These are phyloP conservation scores for Coenonympha glycerion DNA, from an alignment of 2,888 invertebrate species.

Conservation along the genomic window DNA sequence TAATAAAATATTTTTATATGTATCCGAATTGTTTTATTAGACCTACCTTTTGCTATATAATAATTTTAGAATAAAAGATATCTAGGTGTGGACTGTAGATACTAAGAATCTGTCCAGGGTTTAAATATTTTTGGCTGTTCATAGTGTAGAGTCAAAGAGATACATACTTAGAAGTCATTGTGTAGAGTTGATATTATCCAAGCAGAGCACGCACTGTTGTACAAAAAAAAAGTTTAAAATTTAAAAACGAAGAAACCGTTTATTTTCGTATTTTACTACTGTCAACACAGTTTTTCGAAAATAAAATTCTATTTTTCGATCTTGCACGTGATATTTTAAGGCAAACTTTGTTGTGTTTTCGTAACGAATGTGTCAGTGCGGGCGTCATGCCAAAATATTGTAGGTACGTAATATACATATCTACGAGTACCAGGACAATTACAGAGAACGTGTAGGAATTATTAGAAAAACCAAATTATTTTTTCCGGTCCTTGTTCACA, in stretches of 20 bases:
- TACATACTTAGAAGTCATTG: too few relatives aligned
- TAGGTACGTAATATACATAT: too few relatives aligned
- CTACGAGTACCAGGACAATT: too few relatives aligned
- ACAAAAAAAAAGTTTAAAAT: neutral
- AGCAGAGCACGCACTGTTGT: neutral
- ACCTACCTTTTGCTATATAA: too few relatives aligned
- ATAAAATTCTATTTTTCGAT: slow-evolving; percentile 37
- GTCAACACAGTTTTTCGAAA: slow-evolving; percentile 31
- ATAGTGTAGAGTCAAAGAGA: too few relatives aligned
- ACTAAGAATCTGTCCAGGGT: too few relatives aligned
- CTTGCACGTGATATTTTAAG: slow-evolving; percentile 29
- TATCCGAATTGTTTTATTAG: slow-evolving; percentile 42
- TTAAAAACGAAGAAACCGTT: neutral
- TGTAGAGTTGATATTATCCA: neutral
- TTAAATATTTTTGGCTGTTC: too few relatives aligned
- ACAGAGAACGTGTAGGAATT: too few relatives aligned
- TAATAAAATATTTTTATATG: slow-evolving; percentile 79
- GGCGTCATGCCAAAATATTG: slow-evolving; percentile 42
- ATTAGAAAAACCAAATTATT: too few relatives aligned
- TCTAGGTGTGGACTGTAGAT: too few relatives aligned
- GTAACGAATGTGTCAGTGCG: slow-evolving; percentile 39
- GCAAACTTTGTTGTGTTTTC: slow-evolving; percentile 45
- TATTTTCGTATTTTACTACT: neutral
- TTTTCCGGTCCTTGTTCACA: too few relatives aligned
- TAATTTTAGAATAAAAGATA: too few relatives aligned